These are phyloP conservation scores for Lepilemur ruficaudatus DNA, from an alignment of 2,797 vertebrate genomes.

Conservation along the genomic window DNA sequence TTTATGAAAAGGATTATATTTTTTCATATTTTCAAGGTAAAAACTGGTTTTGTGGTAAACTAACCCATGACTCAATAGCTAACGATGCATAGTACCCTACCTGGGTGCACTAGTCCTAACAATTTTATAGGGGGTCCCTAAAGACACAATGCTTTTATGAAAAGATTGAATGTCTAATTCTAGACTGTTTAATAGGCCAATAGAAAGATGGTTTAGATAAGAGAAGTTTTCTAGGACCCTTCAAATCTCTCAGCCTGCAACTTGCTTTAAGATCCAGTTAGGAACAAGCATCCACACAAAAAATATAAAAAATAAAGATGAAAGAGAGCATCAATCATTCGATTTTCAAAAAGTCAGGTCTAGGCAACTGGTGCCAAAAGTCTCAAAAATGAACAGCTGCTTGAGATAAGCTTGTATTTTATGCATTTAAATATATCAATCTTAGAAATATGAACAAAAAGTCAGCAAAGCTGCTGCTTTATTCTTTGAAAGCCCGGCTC, in stretches of 20 bases:
- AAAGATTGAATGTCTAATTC: background rate
- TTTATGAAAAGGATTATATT: background rate
- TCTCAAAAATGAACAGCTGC: conserved; percentile 34
- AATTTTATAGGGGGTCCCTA: background rate
- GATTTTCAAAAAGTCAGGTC: background rate
- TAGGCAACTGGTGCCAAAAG: background rate
- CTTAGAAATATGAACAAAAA: conserved; percentile 8
- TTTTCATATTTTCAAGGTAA: conserved; percentile 41
- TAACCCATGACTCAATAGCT: background rate
- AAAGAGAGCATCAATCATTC: conserved; percentile 10
- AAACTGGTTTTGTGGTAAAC: background rate
- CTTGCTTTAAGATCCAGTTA: background rate
- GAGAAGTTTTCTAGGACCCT: background rate
- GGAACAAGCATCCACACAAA: background rate
- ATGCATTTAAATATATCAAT: conserved; percentile 26
- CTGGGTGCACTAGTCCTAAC: background rate
- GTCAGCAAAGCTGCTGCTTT: background rate
- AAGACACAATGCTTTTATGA: background rate
- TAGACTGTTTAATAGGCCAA: background rate
- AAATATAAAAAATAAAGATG: conserved; percentile 32
- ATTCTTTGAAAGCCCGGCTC: background rate
- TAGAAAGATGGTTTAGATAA: background rate
- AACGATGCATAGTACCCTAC: background rate
- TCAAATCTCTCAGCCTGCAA: background rate
- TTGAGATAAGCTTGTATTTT: background rate